Evolutionary conservation across 2,888 invertebrate species (phyloP).

Genomic region (Panorpa germanica): DNA sequence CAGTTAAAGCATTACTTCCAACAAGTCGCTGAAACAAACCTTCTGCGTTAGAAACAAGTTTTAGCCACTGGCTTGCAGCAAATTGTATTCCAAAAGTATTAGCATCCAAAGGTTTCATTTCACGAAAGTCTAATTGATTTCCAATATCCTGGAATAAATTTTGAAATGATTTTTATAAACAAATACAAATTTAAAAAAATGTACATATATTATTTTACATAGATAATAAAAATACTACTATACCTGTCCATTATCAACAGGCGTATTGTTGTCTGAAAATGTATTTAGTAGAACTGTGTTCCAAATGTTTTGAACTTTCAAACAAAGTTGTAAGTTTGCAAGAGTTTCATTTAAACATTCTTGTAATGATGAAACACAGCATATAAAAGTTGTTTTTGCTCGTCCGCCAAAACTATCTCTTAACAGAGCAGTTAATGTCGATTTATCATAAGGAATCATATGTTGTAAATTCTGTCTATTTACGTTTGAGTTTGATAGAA

Average conservation of each 20-base stretch:
- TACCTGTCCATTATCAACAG: conserved; percentile 27
- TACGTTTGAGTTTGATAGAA: conserved; percentile 27
- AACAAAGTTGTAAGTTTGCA: conserved; percentile 44
- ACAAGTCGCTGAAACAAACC: conserved; percentile 61
- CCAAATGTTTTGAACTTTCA: conserved; percentile 45
- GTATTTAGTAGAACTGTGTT: conserved; percentile 54
- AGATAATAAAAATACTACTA: conserved; percentile 9
- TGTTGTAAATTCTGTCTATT: conserved; percentile 19
- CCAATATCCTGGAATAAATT: conserved; percentile 1
- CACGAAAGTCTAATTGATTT: conserved; percentile 14
- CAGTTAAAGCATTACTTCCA: conserved; percentile 45
- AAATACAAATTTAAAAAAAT: too few relatives aligned
- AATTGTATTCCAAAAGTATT: conserved; percentile 57
- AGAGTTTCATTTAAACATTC: conserved; percentile 47
- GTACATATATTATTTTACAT: too few relatives aligned
- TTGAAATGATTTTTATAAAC: too few relatives aligned
- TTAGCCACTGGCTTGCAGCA: conserved; percentile 66
- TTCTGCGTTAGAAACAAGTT: conserved; percentile 68
- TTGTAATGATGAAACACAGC: conserved; percentile 51
- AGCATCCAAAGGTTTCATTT: conserved; percentile 13
- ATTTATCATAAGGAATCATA: conserved; percentile 39
- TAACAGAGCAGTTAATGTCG: conserved; percentile 45
- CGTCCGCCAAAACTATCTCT: conserved; percentile 60
- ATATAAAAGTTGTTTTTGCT: conserved; percentile 51
- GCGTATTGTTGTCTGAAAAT: conserved; percentile 43